A percentile compares a stretch with the other conserved stretches of the same genome.
Evolutionary conservation across 2,888 invertebrate species (phyloP).

Genomic region (Adelphocoris suturalis): DNA sequence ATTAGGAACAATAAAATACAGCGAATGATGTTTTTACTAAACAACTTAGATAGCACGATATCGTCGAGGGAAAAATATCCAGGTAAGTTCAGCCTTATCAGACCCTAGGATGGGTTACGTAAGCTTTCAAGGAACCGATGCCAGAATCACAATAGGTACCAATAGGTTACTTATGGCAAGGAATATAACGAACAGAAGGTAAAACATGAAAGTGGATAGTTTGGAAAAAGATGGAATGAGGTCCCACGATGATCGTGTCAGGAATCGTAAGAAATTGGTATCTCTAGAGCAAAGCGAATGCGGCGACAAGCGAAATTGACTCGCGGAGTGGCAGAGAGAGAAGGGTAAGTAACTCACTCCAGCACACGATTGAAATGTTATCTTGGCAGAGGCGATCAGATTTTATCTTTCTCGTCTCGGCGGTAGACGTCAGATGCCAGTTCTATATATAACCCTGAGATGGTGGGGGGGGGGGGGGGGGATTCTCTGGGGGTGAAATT

Average conservation of each 20-base stretch:
- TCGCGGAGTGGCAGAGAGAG: background rate
- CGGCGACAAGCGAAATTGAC: background rate
- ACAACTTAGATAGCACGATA: too few species aligned
- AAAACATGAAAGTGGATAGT: too few species aligned
- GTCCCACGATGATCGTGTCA: background rate
- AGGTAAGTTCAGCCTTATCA: too few species aligned
- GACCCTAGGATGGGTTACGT: too few species aligned
- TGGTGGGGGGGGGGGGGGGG: too few species aligned
- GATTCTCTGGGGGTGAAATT: background rate
- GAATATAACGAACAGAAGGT: too few species aligned
- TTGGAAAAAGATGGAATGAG: background rate
- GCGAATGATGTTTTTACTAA: too few species aligned
- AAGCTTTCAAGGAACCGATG: too few species aligned
- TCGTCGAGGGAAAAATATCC: too few species aligned
- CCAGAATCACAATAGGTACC: too few species aligned
- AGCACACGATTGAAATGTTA: constrained; percentile 7
- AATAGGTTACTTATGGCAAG: too few species aligned
- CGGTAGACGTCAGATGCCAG: background rate
- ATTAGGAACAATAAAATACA: too few species aligned
- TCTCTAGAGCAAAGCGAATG: background rate
- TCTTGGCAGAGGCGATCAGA: background rate
- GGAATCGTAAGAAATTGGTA: background rate
- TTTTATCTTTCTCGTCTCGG: background rate
- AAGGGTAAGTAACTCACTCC: background rate
- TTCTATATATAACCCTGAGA: background rate